phyloP scores from a whole-genome alignment of 2,888 invertebrate genomes.

The Agonum fuliginosum region DNA sequence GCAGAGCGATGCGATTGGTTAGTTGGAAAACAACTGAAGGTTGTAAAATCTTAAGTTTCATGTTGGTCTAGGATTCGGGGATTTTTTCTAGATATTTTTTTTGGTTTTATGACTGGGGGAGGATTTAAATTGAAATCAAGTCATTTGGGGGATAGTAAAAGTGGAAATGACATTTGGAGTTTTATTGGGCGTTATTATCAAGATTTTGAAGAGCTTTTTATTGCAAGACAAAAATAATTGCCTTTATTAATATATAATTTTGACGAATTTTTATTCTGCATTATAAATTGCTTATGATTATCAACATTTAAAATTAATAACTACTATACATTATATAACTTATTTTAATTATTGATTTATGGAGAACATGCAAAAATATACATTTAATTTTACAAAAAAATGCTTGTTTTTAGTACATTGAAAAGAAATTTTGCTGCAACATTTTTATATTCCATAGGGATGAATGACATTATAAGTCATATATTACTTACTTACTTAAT shows the following conservation, averaged over 20 bases:
- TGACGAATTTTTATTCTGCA: no score
- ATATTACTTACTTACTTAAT: no score
- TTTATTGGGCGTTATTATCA: constrained; percentile 17
- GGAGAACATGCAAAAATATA: no score
- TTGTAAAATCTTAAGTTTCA: constrained; percentile 23
- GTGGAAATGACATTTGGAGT: background rate
- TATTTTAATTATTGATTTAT: no score
- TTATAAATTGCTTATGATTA: background rate
- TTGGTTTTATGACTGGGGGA: background rate
- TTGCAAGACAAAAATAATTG: background rate
- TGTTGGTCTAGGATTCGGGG: background rate
- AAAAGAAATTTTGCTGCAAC: no score
- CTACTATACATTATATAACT: no score
- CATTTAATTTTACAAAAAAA: no score
- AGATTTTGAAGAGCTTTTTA: background rate
- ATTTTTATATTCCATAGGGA: no score
- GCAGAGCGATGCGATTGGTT: constrained; percentile 3
- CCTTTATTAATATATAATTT: no score
- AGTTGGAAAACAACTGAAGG: background rate
- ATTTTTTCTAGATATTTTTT: background rate
- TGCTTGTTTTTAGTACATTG: no score
- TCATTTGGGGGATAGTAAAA: constrained; percentile 12
- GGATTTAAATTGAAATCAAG: constrained; percentile 28
- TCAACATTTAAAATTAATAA: no score
- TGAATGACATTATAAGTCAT: no score